Base-by-base conservation (phyloP, 1,140 invertebrate species). In the Neodiprion virginianus region DNA sequence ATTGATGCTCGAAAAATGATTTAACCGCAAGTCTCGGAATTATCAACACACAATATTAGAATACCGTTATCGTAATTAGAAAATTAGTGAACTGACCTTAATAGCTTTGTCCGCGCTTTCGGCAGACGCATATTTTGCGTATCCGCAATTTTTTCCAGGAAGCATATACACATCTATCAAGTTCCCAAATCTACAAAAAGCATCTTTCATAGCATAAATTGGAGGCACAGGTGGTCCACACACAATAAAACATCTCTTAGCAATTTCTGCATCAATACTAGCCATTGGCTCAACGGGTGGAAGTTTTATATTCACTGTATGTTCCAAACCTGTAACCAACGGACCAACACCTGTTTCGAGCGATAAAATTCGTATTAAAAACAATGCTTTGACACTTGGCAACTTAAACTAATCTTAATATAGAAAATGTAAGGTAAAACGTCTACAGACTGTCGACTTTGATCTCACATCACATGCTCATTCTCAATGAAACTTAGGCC, bases 121-220 rank as follows among this genome's bases (percentile, higher is more conserved):
- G 66, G 91, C 90, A 48, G 89, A 92, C 4, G 95, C 95, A 89
- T 96, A 98, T 83, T 96, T 96, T 0, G 95, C 96, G 88, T 97
- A 98, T 0, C 96, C 96, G 89, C 95, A 97, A 81, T 94, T 96
- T 88, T 95, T 95, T 83, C 96, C 96, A 72, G 93, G 93, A 75
- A 98, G 88, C 84, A 97, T 92, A 81, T 96, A 97, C 5, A 97
- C 95, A 85, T 97, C 96, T 78, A 98, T 97, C 1, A 98, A 89
- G 84, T 96, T 93, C n/a, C 96, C 96, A 90, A 98, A 98, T 80
- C 96, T 92, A 80, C 94, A 95, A 85, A 98, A 98, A 1, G 95
- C 92, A 87, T 98, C 96, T 81, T 93, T 93, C 83, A 98, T 90
- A n/a, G 94, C 92, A 76, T 93, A 91, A 69, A 93, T 90, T 1